Conservation (phyloP, 2,113 vertebrate species). For the Pterocles gutturalis region DNA sequence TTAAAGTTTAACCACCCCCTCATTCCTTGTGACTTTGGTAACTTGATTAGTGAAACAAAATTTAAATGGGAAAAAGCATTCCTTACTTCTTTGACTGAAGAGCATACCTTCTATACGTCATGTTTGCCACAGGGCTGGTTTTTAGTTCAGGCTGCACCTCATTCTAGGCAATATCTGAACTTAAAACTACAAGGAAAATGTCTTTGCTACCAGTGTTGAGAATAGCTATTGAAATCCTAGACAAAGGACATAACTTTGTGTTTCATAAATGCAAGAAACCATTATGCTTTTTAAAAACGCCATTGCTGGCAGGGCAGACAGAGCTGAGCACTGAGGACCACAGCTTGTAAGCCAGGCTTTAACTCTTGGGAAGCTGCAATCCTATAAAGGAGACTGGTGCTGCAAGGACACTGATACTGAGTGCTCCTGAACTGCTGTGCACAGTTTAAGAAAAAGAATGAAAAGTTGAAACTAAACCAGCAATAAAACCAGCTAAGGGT, state of each 20-base stretch:
- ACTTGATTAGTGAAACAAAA: background rate
- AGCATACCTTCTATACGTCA: background rate
- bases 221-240: background rate
- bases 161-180: background rate
- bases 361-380: background rate
- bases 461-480: background rate
- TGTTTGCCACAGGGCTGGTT: background rate
- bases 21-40: background rate
- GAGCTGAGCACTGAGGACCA: background rate
- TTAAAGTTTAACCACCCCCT: background rate
- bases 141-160: background rate
- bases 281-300: background rate
- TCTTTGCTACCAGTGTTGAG: background rate
- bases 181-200: background rate
- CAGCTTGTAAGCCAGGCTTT: accelerated
- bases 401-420: background rate
- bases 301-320: background rate
- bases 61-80: conserved; percentile 5
- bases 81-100: background rate
- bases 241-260: background rate
- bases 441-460: background rate
- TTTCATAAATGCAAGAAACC: background rate
- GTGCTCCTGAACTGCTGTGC: background rate
- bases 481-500: background rate
- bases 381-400: background rate